A percentile compares a stretch with the other conserved stretches of the same genome.
Evolutionary conservation across 2,797 vertebrate species (phyloP).

Genomic region (Neosalanx taihuensis): DNA sequence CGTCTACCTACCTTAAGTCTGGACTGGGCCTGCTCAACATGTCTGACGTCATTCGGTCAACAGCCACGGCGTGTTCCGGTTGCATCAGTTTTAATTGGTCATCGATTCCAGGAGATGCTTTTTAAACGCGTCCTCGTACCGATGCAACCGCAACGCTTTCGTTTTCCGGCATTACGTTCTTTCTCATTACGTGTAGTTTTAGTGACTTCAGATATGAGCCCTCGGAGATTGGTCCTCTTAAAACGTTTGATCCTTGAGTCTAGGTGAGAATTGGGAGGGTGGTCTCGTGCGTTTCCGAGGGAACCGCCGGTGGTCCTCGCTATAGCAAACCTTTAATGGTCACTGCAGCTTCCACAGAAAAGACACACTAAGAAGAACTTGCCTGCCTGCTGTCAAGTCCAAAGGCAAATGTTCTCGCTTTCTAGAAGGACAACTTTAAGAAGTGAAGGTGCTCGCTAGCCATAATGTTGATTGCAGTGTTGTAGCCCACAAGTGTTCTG

Average conservation of each 20-base stretch:
- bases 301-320: constrained; percentile 59
- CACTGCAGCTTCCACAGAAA: constrained; percentile 20
- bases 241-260: constrained; percentile 6
- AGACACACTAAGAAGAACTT: constrained; percentile 45
- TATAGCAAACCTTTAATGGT: constrained; percentile 44
- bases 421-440: constrained; percentile 12
- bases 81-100: too few relatives aligned
- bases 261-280: constrained; percentile 32
- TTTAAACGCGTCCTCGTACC: not conserved
- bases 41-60: too few relatives aligned
- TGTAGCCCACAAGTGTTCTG: constrained; percentile 38
- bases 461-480: constrained; percentile 25
- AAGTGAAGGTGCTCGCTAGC: constrained; percentile 22
- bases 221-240: constrained; percentile 37
- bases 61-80: too few relatives aligned
- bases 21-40: too few relatives aligned
- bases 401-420: constrained; percentile 31
- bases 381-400: constrained; percentile 16
- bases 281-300: constrained; percentile 56
- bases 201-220: not conserved
- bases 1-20: too few relatives aligned
- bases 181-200: not conserved
- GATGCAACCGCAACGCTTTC: constrained; percentile 23
- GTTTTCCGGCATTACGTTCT: constrained; percentile 12
- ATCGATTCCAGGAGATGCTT: not conserved